Evolutionary conservation across 2,797 vertebrate species (phyloP).

Genomic region (Rhabdomys pumilio): DNA sequence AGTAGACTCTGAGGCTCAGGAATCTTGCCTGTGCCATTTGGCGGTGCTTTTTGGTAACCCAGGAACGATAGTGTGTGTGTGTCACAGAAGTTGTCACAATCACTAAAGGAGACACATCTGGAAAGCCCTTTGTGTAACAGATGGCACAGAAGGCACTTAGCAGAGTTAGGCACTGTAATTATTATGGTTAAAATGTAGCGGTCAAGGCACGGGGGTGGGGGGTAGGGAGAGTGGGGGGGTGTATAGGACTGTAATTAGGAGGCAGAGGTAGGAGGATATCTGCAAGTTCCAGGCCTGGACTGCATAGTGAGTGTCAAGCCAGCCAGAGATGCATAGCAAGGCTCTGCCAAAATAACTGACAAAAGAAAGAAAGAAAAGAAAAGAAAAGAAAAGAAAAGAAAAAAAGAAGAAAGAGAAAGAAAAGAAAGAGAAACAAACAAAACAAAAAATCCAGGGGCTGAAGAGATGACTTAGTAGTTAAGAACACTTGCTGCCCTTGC

Average conservation of each 20-base stretch:
- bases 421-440: too few species aligned
- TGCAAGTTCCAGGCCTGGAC: background rate
- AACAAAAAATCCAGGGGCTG: too few species aligned
- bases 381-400: too few species aligned
- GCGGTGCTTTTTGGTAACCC: background rate
- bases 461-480: background rate
- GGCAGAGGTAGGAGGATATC: background rate
- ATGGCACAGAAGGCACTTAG: background rate
- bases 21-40: background rate
- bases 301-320: background rate
- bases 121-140: background rate
- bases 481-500: background rate
- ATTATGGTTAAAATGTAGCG: background rate
- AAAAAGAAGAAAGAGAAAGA: too few species aligned
- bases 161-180: background rate
- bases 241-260: background rate
- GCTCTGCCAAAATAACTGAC: background rate
- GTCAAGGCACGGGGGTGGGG: background rate
- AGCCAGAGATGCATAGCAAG: background rate
- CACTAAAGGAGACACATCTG: background rate
- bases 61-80: background rate
- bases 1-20: background rate
- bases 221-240: too few species aligned
- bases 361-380: too few species aligned
- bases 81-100: background rate